Evolutionary conservation across 2,888 invertebrate genomes (phyloP).

Genomic region (Anticlea derivata): DNA sequence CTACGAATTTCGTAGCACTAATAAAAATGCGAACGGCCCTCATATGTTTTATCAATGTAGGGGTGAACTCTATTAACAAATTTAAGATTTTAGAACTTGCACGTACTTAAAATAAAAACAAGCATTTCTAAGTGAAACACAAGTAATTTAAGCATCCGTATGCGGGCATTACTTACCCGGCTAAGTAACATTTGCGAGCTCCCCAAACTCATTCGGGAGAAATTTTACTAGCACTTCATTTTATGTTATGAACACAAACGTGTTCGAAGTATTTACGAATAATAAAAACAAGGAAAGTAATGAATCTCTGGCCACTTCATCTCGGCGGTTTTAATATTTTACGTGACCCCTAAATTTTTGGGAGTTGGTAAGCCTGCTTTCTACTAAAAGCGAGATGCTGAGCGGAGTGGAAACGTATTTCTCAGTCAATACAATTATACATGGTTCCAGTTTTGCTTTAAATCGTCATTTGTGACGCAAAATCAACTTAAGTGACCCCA

Average conservation of each 20-base stretch:
- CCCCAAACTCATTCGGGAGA: constrained; percentile 53
- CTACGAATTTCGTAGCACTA: too few relatives aligned
- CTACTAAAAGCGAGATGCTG: constrained; percentile 3
- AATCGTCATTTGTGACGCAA: too few relatives aligned
- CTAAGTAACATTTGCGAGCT: constrained; percentile 69
- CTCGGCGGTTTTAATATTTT: constrained; percentile 82
- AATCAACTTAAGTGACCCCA: too few relatives aligned
- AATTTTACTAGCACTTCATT: constrained; percentile 72
- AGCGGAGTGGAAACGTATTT: background rate
- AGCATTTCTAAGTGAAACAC: constrained; percentile 25
- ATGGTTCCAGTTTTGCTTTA: too few relatives aligned
- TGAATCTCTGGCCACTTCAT: constrained; percentile 83
- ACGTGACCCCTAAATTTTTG: constrained; percentile 82
- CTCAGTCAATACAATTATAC: background rate
- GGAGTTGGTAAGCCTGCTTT: constrained; percentile 31
- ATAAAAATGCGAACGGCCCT: too few relatives aligned
- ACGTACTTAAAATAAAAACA: constrained; percentile 6
- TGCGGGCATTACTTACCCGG: constrained; percentile 51
- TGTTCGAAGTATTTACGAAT: constrained; percentile 71
- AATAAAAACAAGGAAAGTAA: constrained; percentile 82
- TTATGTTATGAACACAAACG: constrained; percentile 73
- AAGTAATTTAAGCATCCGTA: constrained; percentile 46
- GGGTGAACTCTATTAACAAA: too few relatives aligned
- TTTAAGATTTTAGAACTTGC: background rate
- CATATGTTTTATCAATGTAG: too few relatives aligned